A percentile compares a stretch with the other conserved stretches of the same genome.
phyloP scores from a whole-genome alignment of 2,797 vertebrate genomes.

The Sebastes flavidus region DNA sequence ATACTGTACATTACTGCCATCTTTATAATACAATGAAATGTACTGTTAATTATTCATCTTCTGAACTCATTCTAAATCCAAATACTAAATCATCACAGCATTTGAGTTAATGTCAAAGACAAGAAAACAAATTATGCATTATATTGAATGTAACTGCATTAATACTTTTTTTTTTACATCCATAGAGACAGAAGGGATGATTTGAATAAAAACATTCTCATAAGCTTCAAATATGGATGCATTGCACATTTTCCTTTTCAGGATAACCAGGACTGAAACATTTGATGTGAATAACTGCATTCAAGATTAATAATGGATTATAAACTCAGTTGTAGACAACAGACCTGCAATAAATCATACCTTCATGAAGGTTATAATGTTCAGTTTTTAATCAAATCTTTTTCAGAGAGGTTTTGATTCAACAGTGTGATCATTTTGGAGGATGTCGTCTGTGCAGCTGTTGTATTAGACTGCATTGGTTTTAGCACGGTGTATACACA shows the following conservation, averaged over 20 bases:
- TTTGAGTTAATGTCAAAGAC: too few relatives aligned
- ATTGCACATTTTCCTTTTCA: neutral
- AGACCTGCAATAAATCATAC: neutral
- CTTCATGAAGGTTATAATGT: neutral
- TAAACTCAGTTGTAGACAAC: neutral
- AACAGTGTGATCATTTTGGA: too few relatives aligned
- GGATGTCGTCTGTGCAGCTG: too few relatives aligned
- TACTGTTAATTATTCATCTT: too few relatives aligned
- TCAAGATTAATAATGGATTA: neutral
- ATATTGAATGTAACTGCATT: too few relatives aligned
- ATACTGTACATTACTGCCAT: neutral
- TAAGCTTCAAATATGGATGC: neutral
- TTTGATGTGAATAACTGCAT: neutral
- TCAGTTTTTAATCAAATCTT: too few relatives aligned
- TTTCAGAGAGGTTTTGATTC: neutral
- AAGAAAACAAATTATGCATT: accelerated
- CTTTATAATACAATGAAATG: neutral
- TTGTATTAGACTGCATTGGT: too few relatives aligned
- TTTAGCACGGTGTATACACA: too few relatives aligned
- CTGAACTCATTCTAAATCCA: too few relatives aligned
- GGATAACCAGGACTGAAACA: neutral
- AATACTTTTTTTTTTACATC: neutral
- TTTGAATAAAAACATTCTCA: neutral
- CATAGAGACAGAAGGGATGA: neutral
- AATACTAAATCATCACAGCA: too few relatives aligned